A percentile compares a stretch with the other conserved stretches of the same genome.
phyloP scores from a whole-genome alignment of 2,888 invertebrate genomes.

The Argynnis bischoffii region DNA sequence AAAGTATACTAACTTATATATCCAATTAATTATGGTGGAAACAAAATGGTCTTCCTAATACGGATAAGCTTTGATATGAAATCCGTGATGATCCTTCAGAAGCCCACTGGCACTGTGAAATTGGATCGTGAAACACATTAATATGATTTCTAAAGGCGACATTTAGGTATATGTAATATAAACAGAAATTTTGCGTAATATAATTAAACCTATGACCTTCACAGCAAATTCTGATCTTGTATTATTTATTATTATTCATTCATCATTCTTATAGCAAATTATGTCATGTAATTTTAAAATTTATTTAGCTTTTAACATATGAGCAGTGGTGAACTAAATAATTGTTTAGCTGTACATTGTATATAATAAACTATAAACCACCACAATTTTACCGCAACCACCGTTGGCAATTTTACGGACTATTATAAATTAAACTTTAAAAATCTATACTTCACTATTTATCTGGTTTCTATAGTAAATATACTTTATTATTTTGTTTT shows the following conservation, averaged over 20 bases:
- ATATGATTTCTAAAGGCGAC: too few species aligned
- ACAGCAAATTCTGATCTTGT: too few species aligned
- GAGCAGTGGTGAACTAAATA: neutral
- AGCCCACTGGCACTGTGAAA: neutral
- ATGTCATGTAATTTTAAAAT: neutral
- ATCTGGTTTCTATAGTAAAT: neutral
- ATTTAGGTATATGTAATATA: too few species aligned
- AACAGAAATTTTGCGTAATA: too few species aligned
- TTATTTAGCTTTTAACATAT: neutral
- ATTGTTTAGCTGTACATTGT: constrained; percentile 1
- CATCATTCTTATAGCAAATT: neutral
- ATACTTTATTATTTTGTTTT: too few species aligned
- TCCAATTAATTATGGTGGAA: neutral
- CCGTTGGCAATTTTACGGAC: constrained; percentile 8
- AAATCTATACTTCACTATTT: neutral
- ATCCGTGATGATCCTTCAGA: neutral
- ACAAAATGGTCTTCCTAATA: neutral
- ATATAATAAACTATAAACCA: constrained; percentile 3
- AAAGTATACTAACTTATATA: neutral
- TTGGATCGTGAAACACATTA: neutral
- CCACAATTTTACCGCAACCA: constrained; percentile 10
- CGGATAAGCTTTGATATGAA: neutral
- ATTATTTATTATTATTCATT: too few species aligned
- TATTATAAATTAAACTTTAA: constrained; percentile 8
- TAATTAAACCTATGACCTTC: too few species aligned